These are phyloP conservation scores for Zeuzera pyrina DNA, from an alignment of 2,888 invertebrate species.

Conservation along the genomic window DNA sequence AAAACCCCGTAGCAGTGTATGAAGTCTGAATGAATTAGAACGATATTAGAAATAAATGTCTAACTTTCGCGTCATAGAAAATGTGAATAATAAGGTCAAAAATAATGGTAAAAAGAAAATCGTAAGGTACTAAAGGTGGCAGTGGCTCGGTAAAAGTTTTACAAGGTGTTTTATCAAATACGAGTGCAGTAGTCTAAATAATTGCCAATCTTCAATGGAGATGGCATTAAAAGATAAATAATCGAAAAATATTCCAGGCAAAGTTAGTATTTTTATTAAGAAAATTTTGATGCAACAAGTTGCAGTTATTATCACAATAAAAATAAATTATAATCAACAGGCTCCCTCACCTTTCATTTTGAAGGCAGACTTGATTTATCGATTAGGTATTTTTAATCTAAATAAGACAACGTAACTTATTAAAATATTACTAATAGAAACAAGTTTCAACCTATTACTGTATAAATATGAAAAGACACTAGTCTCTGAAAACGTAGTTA, in stretches of 20 bases:
- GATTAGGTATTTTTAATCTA: too few relatives aligned
- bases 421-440: conserved; percentile 51
- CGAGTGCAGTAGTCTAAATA: too few relatives aligned
- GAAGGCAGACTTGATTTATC: conserved; percentile 51
- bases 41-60: too few relatives aligned
- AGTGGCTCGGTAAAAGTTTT: too few relatives aligned
- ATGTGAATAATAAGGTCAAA: too few relatives aligned
- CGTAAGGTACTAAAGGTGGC: too few relatives aligned
- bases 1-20: too few relatives aligned
- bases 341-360: conserved; percentile 52
- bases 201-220: too few relatives aligned
- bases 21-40: too few relatives aligned
- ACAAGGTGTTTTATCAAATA: too few relatives aligned
- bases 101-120: too few relatives aligned
- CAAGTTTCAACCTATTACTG: conserved; percentile 57
- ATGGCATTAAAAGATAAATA: conserved; percentile 12
- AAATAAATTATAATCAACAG: conserved; percentile 66
- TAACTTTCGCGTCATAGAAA: too few relatives aligned
- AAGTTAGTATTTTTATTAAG: conserved; percentile 69
- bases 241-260: conserved; percentile 54
- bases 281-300: conserved; percentile 66
- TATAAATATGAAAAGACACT: conserved; percentile 57
- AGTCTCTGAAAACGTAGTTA: conserved; percentile 63
- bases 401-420: conserved; percentile 57
- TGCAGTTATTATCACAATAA: conserved; percentile 64